Evolutionary conservation across 2,113 vertebrate species (phyloP).

Genomic region (Rhea americana): DNA sequence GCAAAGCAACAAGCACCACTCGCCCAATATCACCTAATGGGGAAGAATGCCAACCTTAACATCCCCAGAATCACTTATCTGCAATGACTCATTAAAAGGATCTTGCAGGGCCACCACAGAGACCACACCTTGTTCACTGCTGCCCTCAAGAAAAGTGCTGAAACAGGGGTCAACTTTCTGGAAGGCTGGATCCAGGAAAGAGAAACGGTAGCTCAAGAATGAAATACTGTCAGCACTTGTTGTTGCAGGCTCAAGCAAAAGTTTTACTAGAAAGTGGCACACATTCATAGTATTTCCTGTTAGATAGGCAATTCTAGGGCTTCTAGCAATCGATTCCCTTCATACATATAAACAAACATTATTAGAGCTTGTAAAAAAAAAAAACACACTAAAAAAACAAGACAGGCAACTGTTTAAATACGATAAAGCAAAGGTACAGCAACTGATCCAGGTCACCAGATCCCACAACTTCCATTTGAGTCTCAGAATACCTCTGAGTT

Average conservation of each 20-base stretch:
- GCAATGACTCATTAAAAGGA: neutral
- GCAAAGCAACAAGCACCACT: neutral
- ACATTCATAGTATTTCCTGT: neutral
- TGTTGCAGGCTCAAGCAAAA: neutral
- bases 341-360: neutral
- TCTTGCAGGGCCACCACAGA: neutral
- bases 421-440: neutral
- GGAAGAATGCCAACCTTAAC: neutral
- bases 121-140: neutral
- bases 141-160: neutral
- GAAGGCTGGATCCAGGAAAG: neutral
- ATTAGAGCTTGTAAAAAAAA: conserved; percentile 2
- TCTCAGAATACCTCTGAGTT: neutral
- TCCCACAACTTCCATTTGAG: neutral
- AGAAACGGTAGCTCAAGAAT: neutral
- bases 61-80: neutral
- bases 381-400: neutral
- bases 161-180: neutral
- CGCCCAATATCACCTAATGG: accelerated
- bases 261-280: neutral
- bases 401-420: neutral
- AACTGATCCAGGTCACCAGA: accelerated
- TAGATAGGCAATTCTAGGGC: neutral
- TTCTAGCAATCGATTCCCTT: neutral
- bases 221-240: neutral